Conservation (phyloP, 2,888 invertebrate species). For the Steinernema hermaphroditum region DNA sequence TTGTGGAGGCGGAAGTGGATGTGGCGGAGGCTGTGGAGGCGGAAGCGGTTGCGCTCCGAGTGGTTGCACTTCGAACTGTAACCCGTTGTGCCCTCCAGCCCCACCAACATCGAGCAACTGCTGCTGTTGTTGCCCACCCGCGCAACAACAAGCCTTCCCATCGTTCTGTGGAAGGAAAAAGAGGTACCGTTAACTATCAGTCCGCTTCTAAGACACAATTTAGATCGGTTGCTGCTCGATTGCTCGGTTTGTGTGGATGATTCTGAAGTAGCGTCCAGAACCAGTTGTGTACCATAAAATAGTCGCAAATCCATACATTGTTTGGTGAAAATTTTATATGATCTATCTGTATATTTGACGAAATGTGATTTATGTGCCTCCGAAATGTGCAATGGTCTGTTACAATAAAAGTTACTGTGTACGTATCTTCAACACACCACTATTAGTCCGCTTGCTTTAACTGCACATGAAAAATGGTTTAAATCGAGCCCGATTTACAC, state of each 20-base stretch:
- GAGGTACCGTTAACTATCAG: neutral
- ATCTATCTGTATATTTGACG: neutral
- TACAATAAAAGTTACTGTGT: neutral
- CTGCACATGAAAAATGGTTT: too few species aligned
- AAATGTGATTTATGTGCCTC: neutral
- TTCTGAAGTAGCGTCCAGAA: neutral
- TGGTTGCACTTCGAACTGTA: neutral
- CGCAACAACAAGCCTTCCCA: slow-evolving; percentile 1
- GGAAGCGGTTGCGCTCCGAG: neutral
- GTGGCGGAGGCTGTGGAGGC: neutral
- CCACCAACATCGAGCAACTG: slow-evolving; percentile 1
- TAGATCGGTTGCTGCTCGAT: neutral
- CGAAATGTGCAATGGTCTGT: slow-evolving; percentile 7
- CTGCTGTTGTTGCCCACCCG: slow-evolving; percentile 17
- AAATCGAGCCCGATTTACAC: too few species aligned
- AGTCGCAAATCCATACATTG: slow-evolving; percentile 20
- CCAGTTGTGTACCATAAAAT: neutral
- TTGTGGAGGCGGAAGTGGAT: neutral
- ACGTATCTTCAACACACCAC: too few species aligned
- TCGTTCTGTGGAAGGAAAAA: slow-evolving; percentile 17
- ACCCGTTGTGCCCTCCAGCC: neutral
- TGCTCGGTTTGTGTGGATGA: slow-evolving; percentile 20
- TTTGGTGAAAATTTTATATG: neutral
- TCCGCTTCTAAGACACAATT: neutral
- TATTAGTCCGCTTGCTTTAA: too few species aligned